phyloP scores from a whole-genome alignment of 2,797 vertebrate genomes.

The Oreonectes daqikongensis region DNA sequence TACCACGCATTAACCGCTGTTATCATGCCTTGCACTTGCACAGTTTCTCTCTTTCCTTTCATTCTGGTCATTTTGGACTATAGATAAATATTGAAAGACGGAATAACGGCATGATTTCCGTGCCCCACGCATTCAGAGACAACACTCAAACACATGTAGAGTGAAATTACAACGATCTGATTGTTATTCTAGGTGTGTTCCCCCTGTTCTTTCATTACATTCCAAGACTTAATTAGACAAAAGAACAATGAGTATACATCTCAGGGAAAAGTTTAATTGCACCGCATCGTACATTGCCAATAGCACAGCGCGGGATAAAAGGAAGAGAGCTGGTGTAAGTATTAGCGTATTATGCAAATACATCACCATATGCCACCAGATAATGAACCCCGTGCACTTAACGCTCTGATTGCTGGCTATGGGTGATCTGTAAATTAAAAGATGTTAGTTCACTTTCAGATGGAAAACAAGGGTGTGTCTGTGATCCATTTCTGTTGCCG shows the following conservation, averaged over 20 bases:
- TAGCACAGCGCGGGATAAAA: slow-evolving; percentile 48
- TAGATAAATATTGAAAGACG: slow-evolving; percentile 54
- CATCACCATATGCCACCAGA: slow-evolving; percentile 61
- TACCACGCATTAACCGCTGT: slow-evolving; percentile 36
- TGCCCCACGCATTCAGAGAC: slow-evolving; percentile 28
- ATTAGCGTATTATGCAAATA: slow-evolving; percentile 66
- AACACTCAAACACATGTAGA: slow-evolving; percentile 25
- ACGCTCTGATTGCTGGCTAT: slow-evolving; percentile 73
- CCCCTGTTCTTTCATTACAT: slow-evolving; percentile 39
- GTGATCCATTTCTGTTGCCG: slow-evolving; percentile 35
- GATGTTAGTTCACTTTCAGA: slow-evolving; percentile 57
- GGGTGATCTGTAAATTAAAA: slow-evolving; percentile 74
- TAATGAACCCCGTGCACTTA: slow-evolving; percentile 70
- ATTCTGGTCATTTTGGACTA: slow-evolving; percentile 47
- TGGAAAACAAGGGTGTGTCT: neutral
- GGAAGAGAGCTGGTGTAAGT: slow-evolving; percentile 53
- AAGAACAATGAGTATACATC: slow-evolving; percentile 50
- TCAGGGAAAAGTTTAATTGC: slow-evolving; percentile 51
- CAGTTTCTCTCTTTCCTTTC: neutral
- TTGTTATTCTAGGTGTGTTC: slow-evolving; percentile 38
- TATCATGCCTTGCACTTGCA: slow-evolving; percentile 18
- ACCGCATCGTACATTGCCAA: slow-evolving; percentile 50
- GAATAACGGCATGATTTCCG: slow-evolving; percentile 34
- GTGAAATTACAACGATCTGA: slow-evolving; percentile 43
- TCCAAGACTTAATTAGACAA: slow-evolving; percentile 52